phyloP scores from a whole-genome alignment of 2,888 invertebrate species.

The Pollenia griseotomentosa region DNA sequence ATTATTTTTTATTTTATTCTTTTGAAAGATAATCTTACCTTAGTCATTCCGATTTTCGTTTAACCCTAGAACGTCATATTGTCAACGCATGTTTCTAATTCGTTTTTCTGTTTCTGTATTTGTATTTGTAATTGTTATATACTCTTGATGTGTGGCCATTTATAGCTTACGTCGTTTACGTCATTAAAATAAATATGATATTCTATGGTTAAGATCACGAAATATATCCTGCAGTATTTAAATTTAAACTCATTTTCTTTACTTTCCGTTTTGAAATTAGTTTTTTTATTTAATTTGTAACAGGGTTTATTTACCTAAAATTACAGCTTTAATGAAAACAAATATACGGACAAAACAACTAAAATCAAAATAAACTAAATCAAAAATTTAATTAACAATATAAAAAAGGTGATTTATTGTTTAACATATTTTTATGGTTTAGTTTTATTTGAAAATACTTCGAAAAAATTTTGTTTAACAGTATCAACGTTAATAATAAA shows the following conservation, averaged over 20 bases:
- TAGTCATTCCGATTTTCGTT: no score
- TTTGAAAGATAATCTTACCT: no score
- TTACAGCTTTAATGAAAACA: slow-evolving; percentile 12
- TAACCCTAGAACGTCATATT: no score
- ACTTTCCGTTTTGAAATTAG: slow-evolving; percentile 20
- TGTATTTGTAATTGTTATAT: no score
- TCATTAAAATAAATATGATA: background rate
- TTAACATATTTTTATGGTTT: background rate
- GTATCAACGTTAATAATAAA: no score
- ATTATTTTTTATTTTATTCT: no score
- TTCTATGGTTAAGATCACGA: no score
- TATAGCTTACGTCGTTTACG: background rate
- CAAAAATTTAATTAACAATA: slow-evolving; percentile 20
- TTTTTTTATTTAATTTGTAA: background rate
- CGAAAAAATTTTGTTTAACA: no score
- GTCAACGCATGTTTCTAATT: no score
- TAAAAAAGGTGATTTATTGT: background rate
- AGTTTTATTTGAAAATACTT: background rate
- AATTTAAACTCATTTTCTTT: slow-evolving; percentile 42
- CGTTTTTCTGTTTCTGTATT: no score
- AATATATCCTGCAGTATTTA: background rate
- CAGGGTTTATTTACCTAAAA: slow-evolving; percentile 12
- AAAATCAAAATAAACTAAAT: background rate
- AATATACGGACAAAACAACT: background rate
- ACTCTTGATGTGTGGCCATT: no score